A percentile compares a stretch with the other conserved stretches of the same genome.
These are phyloP conservation scores for Tringa solitaria DNA, from an alignment of 2,113 vertebrate species.

Conservation along the genomic window DNA sequence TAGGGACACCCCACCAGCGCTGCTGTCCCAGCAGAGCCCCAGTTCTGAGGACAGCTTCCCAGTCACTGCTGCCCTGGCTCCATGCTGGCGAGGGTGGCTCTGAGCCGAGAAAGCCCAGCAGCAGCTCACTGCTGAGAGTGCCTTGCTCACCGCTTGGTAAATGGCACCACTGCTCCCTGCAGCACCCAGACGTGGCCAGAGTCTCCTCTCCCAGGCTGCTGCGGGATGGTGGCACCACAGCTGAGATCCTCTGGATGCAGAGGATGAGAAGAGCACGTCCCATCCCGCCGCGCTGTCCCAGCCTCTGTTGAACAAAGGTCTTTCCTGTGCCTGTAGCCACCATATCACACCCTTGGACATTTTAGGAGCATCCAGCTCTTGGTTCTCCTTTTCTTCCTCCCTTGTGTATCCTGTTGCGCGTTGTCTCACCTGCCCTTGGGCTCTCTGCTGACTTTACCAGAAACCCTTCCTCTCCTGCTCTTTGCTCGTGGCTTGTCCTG, in stretches of 20 bases:
- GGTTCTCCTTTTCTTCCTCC: neutral
- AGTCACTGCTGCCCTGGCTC: neutral
- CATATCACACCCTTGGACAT: neutral
- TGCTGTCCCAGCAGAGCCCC: neutral
- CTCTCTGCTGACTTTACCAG: neutral
- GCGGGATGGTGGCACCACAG: neutral
- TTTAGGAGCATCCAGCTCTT: neutral
- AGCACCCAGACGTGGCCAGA: accelerated
- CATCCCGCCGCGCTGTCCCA: neutral
- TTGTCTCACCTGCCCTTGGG: accelerated
- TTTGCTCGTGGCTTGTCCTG: neutral
- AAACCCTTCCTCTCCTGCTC: neutral
- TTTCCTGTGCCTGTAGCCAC: neutral
- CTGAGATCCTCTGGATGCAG: neutral
- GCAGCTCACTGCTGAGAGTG: accelerated
- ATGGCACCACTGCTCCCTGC: neutral
- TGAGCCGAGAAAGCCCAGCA: neutral
- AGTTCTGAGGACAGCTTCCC: neutral
- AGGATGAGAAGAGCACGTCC: neutral
- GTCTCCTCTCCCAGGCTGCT: neutral
- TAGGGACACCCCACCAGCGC: too few species aligned
- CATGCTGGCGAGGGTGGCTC: accelerated
- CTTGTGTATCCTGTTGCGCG: neutral
- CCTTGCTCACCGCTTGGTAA: neutral
- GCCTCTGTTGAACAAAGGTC: neutral